Base-by-base conservation (phyloP, 2,113 vertebrate genomes). In the Apodemus speciosus region DNA sequence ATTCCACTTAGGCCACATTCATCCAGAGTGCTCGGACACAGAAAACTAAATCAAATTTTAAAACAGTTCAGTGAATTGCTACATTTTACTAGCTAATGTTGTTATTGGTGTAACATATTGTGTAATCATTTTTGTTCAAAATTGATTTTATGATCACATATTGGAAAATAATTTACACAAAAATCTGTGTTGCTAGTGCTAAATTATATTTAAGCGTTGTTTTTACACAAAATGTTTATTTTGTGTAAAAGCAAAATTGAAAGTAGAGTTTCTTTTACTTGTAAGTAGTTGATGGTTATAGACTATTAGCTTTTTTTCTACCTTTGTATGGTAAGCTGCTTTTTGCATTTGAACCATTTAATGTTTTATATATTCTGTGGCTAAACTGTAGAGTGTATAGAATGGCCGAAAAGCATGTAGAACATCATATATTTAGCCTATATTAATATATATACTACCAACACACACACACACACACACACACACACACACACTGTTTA, bases 11-110 rank as follows among this genome's bases (percentile, higher is more conserved):
- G 49, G 14, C 9, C 46, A 35, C 46, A 20, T 20, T 51, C 16
- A 35, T 7, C 30, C 49, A 35, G 46, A 77, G 10, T 30, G 16
- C 43, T 32, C 3, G 3, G 7, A 15, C 40, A 46, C 13, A 27
- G 49, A 18, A 32, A 49, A 8, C 40, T 46, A 75, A 75, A 46
- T 76, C 18, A 32, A 49, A 76, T 49, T 49, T 76, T 9, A 76
- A 46, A 32, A 76, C 35, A 86, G 6, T 86, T 90, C 85, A 81
- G 84, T 84, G 10, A 92, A 88, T 79, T 88, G 32, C 27, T 91
- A 92, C 85, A 92, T 83, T 96, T 92, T 88, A 81, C 62, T 90
- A 68, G 62, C 43, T 92, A 72, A 96, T 68, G 14, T 79, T 69
- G 46, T 62, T 64, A 66, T 66, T 62, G 64, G 5, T 91, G 0